Base-by-base conservation (phyloP, 2,113 vertebrate genomes). In the Thryonomys swinderianus region DNA sequence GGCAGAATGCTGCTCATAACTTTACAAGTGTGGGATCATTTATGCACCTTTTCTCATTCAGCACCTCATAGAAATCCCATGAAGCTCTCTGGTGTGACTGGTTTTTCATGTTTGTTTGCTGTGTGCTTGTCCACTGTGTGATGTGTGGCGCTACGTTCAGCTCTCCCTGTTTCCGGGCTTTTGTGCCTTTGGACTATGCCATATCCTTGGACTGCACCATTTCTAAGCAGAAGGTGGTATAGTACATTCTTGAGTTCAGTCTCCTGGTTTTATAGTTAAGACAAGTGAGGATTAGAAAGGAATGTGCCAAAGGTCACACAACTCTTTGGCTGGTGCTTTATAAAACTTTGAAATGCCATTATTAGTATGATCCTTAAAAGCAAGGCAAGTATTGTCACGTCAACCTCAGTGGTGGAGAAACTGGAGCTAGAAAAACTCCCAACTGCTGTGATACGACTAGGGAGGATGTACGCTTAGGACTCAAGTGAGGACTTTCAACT, bases 261-360 rank as follows among this genome's bases (percentile, higher is more conserved):
- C 42, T 48, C 80, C 85, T 48, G 25, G 55, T 55, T 90, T 64
- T 27, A 91, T 32, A 66, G 10, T 84, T 85, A 88, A 71, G 57
- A 53, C 5, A 45, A 83, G 34, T 7, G 30, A 90, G 53, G 37
- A 90, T 93, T 32, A 91, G 79, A 86, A 93, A 93, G 17, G n/a
- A 67, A 83, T 8, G 13, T 84, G 79, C 34, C 84, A 37, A 62
- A 34, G 45, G 51, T 78, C 55, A 67, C 79, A 64, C 4, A 67
- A 37, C 40, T 27, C 27, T 71, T 66, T 45, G 42, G 17, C n/a
- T 55, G 83, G 45, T 40, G 25, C 37, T 61, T 85, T 55, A 64
- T 12, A 66, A 69, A 51, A 23, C 55, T 81, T 21, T 25, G 2
- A 66, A 74, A 5, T 61, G 57, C 5, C 57, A 20, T 59, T 53